These are phyloP conservation scores for Heliconius hortense DNA, from an alignment of 2,888 invertebrate genomes.

Conservation along the genomic window DNA sequence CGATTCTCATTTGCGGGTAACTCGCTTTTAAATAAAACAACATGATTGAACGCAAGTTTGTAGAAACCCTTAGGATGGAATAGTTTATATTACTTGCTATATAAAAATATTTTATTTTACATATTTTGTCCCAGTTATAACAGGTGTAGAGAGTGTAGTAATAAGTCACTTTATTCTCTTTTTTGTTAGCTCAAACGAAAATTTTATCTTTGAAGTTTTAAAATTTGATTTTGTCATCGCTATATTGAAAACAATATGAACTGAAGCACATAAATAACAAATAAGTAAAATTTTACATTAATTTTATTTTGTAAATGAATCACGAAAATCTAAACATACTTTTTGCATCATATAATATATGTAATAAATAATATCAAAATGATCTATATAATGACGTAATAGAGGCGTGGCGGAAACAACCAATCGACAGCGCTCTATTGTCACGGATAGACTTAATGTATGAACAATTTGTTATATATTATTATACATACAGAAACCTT, in stretches of 20 bases:
- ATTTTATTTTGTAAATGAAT: neutral
- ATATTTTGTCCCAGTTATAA: too few species aligned
- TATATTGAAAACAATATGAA: too few species aligned
- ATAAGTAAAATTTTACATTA: neutral
- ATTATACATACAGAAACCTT: neutral
- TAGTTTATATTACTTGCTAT: too few species aligned
- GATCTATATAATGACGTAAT: slow-evolving; percentile 53
- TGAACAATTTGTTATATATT: slow-evolving; percentile 27
- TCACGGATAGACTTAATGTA: slow-evolving; percentile 40
- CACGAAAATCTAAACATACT: neutral
- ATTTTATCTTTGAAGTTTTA: too few species aligned
- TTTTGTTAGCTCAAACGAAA: too few species aligned
- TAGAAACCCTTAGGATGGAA: neutral
- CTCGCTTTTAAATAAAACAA: neutral
- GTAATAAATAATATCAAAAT: slow-evolving; percentile 34
- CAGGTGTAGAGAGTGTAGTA: too few species aligned
- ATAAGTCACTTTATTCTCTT: too few species aligned
- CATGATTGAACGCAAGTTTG: slow-evolving; percentile 2
- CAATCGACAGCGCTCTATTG: slow-evolving; percentile 67
- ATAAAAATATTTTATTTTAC: too few species aligned
- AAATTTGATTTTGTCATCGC: too few species aligned
- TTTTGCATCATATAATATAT: neutral
- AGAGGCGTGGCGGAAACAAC: slow-evolving; percentile 69
- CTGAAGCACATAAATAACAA: too few species aligned
- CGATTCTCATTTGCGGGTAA: slow-evolving; percentile 14